Conservation (phyloP, 2,888 invertebrate genomes). For the Linnaemya tessellans region DNA sequence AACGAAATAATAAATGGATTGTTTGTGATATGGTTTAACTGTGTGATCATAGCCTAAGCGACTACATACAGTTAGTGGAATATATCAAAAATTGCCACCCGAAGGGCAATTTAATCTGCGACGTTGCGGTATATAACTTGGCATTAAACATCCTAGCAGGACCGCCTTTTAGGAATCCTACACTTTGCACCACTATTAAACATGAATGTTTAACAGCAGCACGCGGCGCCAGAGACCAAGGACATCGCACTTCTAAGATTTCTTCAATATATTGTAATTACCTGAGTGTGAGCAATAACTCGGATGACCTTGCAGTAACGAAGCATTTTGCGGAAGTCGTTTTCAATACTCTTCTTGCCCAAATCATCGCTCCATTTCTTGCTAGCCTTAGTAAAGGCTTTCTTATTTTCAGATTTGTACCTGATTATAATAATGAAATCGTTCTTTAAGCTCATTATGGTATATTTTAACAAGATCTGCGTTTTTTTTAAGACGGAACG, state of each 20-base stretch:
- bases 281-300: conserved; percentile 98
- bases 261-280: conserved; percentile 81
- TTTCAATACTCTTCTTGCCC: conserved; percentile 98
- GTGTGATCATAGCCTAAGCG: conserved; percentile 81
- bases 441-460: conserved; percentile 66
- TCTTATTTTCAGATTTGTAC: conserved; percentile 99
- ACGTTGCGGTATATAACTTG: conserved; percentile 81
- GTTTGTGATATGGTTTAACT: conserved; percentile 84
- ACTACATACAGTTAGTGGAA: conserved; percentile 83
- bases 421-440: conserved; percentile 84
- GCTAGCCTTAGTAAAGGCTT: conserved; percentile 99
- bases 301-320: conserved; percentile 99
- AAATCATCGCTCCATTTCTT: conserved; percentile 99
- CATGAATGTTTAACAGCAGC: conserved; percentile 71
- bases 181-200: conserved; percentile 74
- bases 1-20: conserved; percentile 71
- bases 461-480: no score
- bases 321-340: conserved; percentile 98
- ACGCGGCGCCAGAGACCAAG: conserved; percentile 78
- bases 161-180: conserved; percentile 81
- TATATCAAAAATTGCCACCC: conserved; percentile 83
- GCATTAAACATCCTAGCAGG: conserved; percentile 79
- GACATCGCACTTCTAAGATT: conserved; percentile 78
- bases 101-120: conserved; percentile 83
- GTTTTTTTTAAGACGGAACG: conserved; percentile 11